phyloP scores from a whole-genome alignment of 2,888 invertebrate species.

The Micoletzkya japonica region DNA sequence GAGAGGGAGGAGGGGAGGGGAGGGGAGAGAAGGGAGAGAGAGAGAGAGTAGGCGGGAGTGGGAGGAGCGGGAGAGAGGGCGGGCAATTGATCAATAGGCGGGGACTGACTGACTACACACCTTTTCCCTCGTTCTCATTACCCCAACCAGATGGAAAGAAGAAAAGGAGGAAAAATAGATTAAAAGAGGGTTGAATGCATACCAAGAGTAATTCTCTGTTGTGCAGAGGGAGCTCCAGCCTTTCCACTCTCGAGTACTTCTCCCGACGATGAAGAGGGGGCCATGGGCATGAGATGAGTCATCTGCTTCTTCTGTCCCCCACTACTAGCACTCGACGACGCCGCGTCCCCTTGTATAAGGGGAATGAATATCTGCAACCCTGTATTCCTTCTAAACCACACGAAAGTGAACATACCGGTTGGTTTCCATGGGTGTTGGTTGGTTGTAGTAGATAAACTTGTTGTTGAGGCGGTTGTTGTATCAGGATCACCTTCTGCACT shows the following conservation, averaged over 20 bases:
- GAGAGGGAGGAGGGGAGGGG: not conserved
- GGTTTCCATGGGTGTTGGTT: constrained; percentile 24
- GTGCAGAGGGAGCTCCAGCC: constrained; percentile 26
- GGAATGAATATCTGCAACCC: constrained; percentile 44
- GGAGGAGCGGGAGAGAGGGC: not conserved
- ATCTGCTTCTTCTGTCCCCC: constrained; percentile 25
- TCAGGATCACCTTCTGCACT: constrained; percentile 28
- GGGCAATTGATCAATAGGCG: not conserved
- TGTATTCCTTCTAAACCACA: not conserved
- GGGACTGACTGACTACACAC: too few relatives aligned
- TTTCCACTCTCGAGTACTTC: not conserved
- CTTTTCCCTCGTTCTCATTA: too few relatives aligned
- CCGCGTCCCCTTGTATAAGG: constrained; percentile 28
- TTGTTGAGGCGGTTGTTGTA: constrained; percentile 17
- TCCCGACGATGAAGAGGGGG: not conserved
- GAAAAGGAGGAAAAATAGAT: not conserved
- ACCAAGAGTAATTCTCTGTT: constrained; percentile 59
- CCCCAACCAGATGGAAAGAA: not conserved
- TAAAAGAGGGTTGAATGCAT: not conserved
- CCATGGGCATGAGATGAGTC: constrained; percentile 26
- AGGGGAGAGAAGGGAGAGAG: not conserved
- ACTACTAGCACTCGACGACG: not conserved
- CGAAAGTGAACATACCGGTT: constrained; percentile 5
- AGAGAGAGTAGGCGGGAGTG: not conserved
- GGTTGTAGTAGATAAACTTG: constrained; percentile 29